Conservation (phyloP, 2,797 vertebrate genomes). For the Rhyacichthys aspro region DNA sequence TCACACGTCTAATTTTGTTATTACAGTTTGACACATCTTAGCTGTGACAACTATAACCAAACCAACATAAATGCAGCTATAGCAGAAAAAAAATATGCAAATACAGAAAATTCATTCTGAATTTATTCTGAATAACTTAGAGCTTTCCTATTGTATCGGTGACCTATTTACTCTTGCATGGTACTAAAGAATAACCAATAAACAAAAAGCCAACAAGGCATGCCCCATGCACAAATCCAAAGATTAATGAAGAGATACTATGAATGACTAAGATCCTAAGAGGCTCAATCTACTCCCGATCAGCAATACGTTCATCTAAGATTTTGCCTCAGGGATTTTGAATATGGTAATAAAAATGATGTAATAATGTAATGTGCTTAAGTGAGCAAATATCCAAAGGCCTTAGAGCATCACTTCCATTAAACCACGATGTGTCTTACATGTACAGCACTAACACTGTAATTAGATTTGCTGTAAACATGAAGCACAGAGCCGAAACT, state of each 20-base stretch:
- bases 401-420: constrained; percentile 52
- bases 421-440: constrained; percentile 48
- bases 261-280: constrained; percentile 36
- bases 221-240: constrained; percentile 11
- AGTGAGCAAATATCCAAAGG: constrained; percentile 70
- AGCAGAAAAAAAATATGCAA: constrained; percentile 18
- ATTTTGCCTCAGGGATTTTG: constrained; percentile 25
- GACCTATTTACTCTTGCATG: constrained; percentile 7
- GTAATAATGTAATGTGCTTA: constrained; percentile 67
- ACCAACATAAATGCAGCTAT: constrained; percentile 8
- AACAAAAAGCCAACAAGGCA: constrained; percentile 26
- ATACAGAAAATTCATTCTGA: constrained; percentile 11
- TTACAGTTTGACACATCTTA: neutral
- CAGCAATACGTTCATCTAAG: constrained; percentile 48
- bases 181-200: neutral
- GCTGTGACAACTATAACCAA: neutral
- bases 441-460: constrained; percentile 25
- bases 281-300: constrained; percentile 61
- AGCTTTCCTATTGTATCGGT: neutral
- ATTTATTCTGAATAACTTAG: constrained; percentile 16
- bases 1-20: constrained; percentile 2
- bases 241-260: constrained; percentile 38
- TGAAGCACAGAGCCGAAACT: constrained; percentile 18
- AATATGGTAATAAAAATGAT: constrained; percentile 74
- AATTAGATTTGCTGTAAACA: constrained; percentile 60